phyloP scores from a whole-genome alignment of 1,140 invertebrate species.

The Matsumurasca onukii region DNA sequence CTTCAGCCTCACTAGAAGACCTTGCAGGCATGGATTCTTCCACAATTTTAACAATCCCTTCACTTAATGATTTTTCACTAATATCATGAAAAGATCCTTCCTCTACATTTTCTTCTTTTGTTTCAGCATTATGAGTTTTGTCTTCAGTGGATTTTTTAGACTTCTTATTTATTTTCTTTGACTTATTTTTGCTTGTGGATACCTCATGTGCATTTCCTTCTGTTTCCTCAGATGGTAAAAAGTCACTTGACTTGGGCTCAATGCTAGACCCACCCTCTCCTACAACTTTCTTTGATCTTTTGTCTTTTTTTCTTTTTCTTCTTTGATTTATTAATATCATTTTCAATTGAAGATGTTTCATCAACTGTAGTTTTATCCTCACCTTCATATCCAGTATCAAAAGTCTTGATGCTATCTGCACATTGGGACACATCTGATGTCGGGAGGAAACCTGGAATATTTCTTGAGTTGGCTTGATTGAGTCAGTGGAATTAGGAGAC shows the following conservation, averaged over 20 bases:
- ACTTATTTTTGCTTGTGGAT: constrained; percentile 7
- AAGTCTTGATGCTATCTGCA: constrained; percentile 19
- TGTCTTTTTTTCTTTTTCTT: constrained; percentile 58
- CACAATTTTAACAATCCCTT: constrained; percentile 61
- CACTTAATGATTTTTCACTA: constrained; percentile 42
- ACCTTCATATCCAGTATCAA: constrained; percentile 56
- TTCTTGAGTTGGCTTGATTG: constrained; percentile 52
- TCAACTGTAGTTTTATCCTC: constrained; percentile 58
- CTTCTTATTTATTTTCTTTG: constrained; percentile 22
- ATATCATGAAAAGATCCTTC: constrained; percentile 22
- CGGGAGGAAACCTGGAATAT: constrained; percentile 29
- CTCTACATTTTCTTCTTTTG: constrained; percentile 17
- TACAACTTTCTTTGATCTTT: constrained; percentile 49
- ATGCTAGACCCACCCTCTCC: constrained; percentile 50
- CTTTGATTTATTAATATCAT: constrained; percentile 46
- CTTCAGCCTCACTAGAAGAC: constrained; percentile 48
- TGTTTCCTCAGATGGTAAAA: constrained; percentile 41
- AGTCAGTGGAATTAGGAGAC: constrained; percentile 50
- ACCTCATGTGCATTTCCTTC: constrained; percentile 46
- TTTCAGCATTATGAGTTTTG: constrained; percentile 9
- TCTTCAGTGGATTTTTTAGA: constrained; percentile 29
- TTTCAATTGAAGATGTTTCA: constrained; percentile 49
- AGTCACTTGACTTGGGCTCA: constrained; percentile 46
- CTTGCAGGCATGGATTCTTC: constrained; percentile 56
- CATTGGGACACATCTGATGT: constrained; percentile 19